Evolutionary conservation across 2,888 invertebrate genomes (phyloP), one percentile per base, ranked within the genome.

Genomic region (Limenitis camilla): DNA sequence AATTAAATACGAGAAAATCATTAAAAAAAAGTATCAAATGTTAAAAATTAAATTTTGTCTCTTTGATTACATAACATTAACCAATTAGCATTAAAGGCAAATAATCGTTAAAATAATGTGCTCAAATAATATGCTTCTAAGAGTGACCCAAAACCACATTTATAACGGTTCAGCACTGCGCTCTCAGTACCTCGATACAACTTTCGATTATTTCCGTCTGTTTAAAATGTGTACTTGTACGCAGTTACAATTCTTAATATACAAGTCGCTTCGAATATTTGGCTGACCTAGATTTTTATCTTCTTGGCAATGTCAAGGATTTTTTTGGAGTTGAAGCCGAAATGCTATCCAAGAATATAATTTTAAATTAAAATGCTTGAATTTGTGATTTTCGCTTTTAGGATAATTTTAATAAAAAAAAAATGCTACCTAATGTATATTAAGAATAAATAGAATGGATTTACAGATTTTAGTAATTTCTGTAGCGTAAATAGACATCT

Each of bases 81-180:
- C 10, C 6, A 36, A 10, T 10, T 36, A 36, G n/a, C n/a, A 36
- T n/a, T 10, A 36, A 10, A 36, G 10, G n/a, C n/a, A 31, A 32
- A 19, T 5, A 4, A 32, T 11, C 6, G 8, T 19, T 10, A 36
- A 8, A 45, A 28, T n/a, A 36, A 10, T 11, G 9, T 9, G 19
- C 35, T 32, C 29, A n/a, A 7, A 45, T 30, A 11, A 45, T 29
- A 45, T 30, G 10, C 29, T 42, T 43, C 48, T 39, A 52, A 48
- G 49, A 52, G 42, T 62, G 63, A 61, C 59, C 61, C 52, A 49
- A 60, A 61, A 60, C 48, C 56, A 38, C 45, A 41, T 40, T 56
- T 59, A 57, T 63, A 63, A 62, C 62, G 63, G 62, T 58, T 59
- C 6, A 31, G 53, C 54, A 59, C 42, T 44, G 54, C 55, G 61